Conservation (phyloP, 2,797 vertebrate genomes). For the Enteromius trimaculatus region DNA sequence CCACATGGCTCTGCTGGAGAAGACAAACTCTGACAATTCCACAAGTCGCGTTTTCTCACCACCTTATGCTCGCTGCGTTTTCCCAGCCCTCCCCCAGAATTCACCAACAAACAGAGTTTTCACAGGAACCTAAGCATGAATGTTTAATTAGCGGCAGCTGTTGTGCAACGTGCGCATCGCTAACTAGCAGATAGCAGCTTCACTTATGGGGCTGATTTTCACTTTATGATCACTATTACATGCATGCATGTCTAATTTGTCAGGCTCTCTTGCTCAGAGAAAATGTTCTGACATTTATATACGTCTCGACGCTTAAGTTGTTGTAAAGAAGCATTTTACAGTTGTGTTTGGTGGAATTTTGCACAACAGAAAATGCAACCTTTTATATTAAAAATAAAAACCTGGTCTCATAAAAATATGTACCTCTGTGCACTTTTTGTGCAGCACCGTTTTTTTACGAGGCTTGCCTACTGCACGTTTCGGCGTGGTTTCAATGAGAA, state of each 20-base stretch:
- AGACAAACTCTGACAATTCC: conserved; percentile 51
- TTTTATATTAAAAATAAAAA: not conserved
- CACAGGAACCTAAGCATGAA: conserved; percentile 87
- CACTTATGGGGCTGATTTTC: conserved; percentile 52
- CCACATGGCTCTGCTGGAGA: conserved; percentile 29
- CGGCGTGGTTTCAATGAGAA: too few relatives aligned
- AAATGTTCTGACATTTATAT: conserved; percentile 42
- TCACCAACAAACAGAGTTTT: conserved; percentile 80
- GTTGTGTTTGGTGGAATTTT: not conserved
- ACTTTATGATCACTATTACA: conserved; percentile 38
- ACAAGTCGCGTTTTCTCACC: conserved; percentile 53
- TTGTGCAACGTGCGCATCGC: conserved; percentile 64
- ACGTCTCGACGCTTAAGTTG: not conserved
- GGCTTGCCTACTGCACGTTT: too few relatives aligned
- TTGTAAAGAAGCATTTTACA: not conserved
- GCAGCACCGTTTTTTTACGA: too few relatives aligned
- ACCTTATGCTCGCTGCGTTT: conserved; percentile 42
- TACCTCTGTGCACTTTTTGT: too few relatives aligned
- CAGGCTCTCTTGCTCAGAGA: conserved; percentile 55
- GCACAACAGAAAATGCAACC: too few relatives aligned
- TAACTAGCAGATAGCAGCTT: conserved; percentile 49
- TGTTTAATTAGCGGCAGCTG: conserved; percentile 86
- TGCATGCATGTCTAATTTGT: conserved; percentile 32
- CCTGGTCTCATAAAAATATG: too few relatives aligned
- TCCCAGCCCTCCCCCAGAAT: conserved; percentile 66